Base-by-base conservation (phyloP, 2,888 invertebrate genomes). In the Rhorus exstirpatorius region DNA sequence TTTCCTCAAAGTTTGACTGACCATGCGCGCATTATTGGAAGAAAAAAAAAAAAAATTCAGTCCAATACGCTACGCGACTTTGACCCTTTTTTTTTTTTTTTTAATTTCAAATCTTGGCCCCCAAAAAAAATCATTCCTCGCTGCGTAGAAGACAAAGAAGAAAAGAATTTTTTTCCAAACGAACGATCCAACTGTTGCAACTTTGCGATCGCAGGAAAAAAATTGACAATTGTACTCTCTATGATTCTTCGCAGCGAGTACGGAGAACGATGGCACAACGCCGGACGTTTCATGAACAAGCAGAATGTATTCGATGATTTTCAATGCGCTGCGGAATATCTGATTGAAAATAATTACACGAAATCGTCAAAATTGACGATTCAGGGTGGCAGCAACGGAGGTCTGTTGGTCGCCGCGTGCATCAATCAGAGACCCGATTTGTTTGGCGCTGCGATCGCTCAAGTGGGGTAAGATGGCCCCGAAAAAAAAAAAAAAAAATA, bases 301-400 rank as follows among this genome's bases (percentile, higher is more conserved):
- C 99, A 99, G 94, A 99, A 99, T 93, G 97, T 97, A 58, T 99
- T 99, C 93, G 97, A 99, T 93, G 99, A 99, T 94, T 99, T 99
- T 93, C 97, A 97, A 91, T 94, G 95, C 72, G 98, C 99, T 0
- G 99, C 97, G 0, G 96, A 98, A 93, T 98, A 97, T 94, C 95
- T 99, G 55, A 95, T 98, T 24, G 91, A 94, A 4, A 95, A 97
- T 86, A 95, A 96, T n/a, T 98, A 98, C 93, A 98, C 99, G 0
- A 94, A 93, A 24, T 94, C 96, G 8, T 93, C 94, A 70, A 97
- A 96, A 91, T 92, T 99, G 83, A 96, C 96, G 12, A 98, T 98
- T 87, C 97, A 98, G 93, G 99, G 99, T 17, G 99, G 97, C 24
- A 99, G 99, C 70, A 99, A 99, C 94, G 99, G 99, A 0, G 99